Percentiles rank a stretch among this genome's conserved stretches.
These are phyloP conservation scores for Anabacerthia variegaticeps DNA, from an alignment of 2,797 vertebrate species.

Conservation along the genomic window DNA sequence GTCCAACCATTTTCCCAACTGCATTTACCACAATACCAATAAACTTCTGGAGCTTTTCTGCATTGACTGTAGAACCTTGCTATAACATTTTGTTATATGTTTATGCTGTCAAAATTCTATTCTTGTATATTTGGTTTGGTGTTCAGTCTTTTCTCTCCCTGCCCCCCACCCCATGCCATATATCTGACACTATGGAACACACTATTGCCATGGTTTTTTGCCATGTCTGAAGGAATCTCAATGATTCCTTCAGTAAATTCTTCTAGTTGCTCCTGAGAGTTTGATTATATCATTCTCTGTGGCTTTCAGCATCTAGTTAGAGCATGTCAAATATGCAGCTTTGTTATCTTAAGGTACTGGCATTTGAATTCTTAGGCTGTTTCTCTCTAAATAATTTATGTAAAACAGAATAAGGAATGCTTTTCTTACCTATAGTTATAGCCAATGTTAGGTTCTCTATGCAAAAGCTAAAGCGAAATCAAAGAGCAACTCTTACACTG, in stretches of 20 bases:
- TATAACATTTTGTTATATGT: accelerated
- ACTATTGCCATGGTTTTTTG: not conserved
- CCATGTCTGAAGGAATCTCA: not conserved
- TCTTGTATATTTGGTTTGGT: not conserved
- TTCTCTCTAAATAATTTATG: not conserved
- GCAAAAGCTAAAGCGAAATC: not conserved
- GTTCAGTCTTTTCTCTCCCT: not conserved
- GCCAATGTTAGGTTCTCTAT: not conserved
- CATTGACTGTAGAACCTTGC: not conserved
- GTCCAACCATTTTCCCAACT: not conserved
- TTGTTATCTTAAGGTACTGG: not conserved
- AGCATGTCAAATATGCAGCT: not conserved
- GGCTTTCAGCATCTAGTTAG: not conserved
- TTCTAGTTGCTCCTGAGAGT: not conserved
- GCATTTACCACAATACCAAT: not conserved
- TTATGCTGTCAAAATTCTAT: not conserved
- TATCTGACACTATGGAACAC: not conserved
- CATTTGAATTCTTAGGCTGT: not conserved
- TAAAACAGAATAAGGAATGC: not conserved
- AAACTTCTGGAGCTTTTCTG: not conserved
- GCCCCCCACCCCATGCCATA: accelerated
- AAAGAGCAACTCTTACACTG: not conserved
- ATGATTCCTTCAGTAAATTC: not conserved
- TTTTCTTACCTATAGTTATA: not conserved
- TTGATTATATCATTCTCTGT: not conserved